Evolutionary conservation across 2,797 vertebrate species (phyloP), one percentile per base, ranked within the genome.

Genomic region (Takifugu rubripes): DNA sequence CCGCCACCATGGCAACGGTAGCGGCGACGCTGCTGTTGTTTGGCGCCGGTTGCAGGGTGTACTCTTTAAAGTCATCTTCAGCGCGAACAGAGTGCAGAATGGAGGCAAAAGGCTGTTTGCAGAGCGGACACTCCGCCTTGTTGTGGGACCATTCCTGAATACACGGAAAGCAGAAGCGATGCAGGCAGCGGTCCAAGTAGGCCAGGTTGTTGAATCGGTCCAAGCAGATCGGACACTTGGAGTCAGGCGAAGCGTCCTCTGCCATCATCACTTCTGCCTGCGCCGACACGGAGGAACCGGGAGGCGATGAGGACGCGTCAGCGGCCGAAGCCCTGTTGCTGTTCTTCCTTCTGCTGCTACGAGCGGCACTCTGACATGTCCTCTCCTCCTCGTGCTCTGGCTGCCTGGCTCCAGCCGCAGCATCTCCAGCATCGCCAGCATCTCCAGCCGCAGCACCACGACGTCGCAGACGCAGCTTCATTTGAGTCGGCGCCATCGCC

Each of bases 141-240:
- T 92, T 96, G 82, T 93, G 94, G 5, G 94, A 94, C 95, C 94
- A 96, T 64, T 97, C 94, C 68, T 85, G 93, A 66, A 97, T 93
- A 84, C 95, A 97, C 3, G 88, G 90, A 75, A 96, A 97, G 75
- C 95, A 97, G 84, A 97, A 97, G 65, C 92, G 93, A 49, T 97
- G 95, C 68, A 94, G 90, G 77, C 95, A 97, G 68, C 90, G 90
- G 78, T 95, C 94, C 48, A 97, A 88, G 62, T 93, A 95, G 0
- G 94, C 93, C 71, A 94, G 85, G 26, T 96, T 95, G 85, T 94
- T 93, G 85, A 96, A 96, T 51, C 89, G 91, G 24, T 97, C 95
- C 83, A 97, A 89, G 60, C 95, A 97, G 78, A 97, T 96, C 2
- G 95, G 94, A 55, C 95, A 97, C 76, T 95, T 97, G 3, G 95